phyloP scores from a whole-genome alignment of 2,888 invertebrate species.

The Morpho helenor region DNA sequence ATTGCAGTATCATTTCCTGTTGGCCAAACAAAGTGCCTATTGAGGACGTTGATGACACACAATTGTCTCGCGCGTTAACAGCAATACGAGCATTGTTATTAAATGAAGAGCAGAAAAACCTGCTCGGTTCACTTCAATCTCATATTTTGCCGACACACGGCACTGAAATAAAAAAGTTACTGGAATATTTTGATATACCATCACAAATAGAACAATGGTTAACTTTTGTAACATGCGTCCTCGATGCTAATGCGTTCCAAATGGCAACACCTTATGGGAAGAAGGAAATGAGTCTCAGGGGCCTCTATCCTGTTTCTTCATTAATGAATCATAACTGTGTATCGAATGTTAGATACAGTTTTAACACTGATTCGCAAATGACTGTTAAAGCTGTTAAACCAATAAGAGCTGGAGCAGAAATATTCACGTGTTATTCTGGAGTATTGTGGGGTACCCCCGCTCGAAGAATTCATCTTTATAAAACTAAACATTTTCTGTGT shows the following conservation, averaged over 20 bases:
- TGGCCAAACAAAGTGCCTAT: slow-evolving; percentile 76
- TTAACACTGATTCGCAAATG: slow-evolving; percentile 78
- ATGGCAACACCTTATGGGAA: slow-evolving; percentile 66
- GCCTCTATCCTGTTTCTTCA: slow-evolving; percentile 83
- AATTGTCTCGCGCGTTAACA: slow-evolving; percentile 56
- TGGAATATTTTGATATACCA: slow-evolving; percentile 67
- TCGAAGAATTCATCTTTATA: slow-evolving; percentile 79
- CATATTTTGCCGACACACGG: slow-evolving; percentile 77
- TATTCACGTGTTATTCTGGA: slow-evolving; percentile 83
- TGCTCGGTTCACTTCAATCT: slow-evolving; percentile 74
- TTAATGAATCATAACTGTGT: slow-evolving; percentile 85
- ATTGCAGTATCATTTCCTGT: slow-evolving; percentile 81
- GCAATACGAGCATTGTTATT: slow-evolving; percentile 61
- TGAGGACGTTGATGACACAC: slow-evolving; percentile 53
- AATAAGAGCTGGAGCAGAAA: slow-evolving; percentile 80
- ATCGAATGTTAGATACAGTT: slow-evolving; percentile 83
- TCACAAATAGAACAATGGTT: slow-evolving; percentile 79
- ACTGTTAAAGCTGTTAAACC: slow-evolving; percentile 78
- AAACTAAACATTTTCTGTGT: slow-evolving; percentile 85
- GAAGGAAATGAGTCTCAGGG: slow-evolving; percentile 76
- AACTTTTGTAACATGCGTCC: slow-evolving; percentile 77
- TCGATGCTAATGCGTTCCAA: slow-evolving; percentile 86
- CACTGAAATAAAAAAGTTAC: slow-evolving; percentile 77
- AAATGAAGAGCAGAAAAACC: slow-evolving; percentile 64
- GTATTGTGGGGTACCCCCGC: slow-evolving; percentile 83